These are phyloP conservation scores for Coelopa pilipes DNA, from an alignment of 2,888 invertebrate genomes.

Conservation along the genomic window DNA sequence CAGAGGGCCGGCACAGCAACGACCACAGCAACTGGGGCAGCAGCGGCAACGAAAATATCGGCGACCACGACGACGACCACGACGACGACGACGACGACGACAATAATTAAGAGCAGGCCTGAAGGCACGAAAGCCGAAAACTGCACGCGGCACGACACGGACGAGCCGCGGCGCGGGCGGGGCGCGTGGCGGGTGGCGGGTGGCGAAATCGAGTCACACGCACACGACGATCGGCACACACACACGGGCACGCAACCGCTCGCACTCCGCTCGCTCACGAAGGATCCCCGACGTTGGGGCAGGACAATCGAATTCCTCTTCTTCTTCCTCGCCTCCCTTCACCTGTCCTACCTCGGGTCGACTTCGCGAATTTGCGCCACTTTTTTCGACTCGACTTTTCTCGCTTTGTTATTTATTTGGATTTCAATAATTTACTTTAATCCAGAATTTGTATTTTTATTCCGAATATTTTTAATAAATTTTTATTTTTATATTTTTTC, in stretches of 20 bases:
- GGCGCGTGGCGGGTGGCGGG: not conserved
- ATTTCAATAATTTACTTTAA: conserved; percentile 14
- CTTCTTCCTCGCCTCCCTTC: no score
- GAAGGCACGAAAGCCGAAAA: conserved; percentile 12
- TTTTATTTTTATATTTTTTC: no score
- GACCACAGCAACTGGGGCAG: conserved; percentile 11
- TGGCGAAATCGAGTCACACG: not conserved
- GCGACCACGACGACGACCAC: not conserved
- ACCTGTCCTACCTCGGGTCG: no score
- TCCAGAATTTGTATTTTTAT: conserved; percentile 10
- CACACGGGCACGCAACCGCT: not conserved
- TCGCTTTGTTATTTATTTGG: conserved; percentile 1
- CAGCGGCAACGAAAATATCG: no score
- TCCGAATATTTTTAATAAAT: not conserved
- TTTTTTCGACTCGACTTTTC: not conserved
- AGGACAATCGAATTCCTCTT: no score
- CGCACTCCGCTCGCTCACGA: not conserved
- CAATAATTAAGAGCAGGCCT: conserved; percentile 25
- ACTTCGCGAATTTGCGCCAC: not conserved
- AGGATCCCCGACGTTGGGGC: not conserved
- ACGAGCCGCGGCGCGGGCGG: not conserved
- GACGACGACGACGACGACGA: conserved; percentile 13
- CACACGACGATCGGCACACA: not conserved
- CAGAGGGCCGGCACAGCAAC: not conserved
- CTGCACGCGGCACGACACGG: not conserved